Conservation (phyloP, 2,113 vertebrate species). For the Junco hyemalis region DNA sequence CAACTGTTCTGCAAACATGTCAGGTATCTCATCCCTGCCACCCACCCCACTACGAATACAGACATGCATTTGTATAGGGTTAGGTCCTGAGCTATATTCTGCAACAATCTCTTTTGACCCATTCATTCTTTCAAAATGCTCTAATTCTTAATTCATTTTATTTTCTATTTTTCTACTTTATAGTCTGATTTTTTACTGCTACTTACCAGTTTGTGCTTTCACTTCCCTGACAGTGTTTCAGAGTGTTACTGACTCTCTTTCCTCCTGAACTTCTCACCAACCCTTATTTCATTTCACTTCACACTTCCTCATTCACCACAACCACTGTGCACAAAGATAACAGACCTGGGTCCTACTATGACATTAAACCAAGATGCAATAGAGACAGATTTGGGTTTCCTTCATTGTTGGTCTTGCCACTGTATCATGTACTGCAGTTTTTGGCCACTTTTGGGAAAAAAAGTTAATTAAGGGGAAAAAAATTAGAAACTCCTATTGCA, state of each 20-base stretch:
- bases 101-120: neutral
- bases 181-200: neutral
- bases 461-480: neutral
- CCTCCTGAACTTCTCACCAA: neutral
- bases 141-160: neutral
- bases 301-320: neutral
- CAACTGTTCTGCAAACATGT: neutral
- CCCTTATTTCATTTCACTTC: neutral
- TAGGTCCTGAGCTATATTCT: neutral
- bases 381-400: neutral
- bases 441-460: neutral
- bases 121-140: neutral
- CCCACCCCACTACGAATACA: neutral
- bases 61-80: neutral
- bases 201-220: neutral
- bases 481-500: neutral
- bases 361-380: neutral
- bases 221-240: neutral
- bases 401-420: neutral
- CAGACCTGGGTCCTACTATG: accelerated
- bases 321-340: neutral
- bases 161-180: neutral
- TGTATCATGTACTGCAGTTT: neutral
- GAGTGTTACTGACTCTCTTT: neutral
- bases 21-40: neutral